A percentile compares a stretch with the other conserved stretches of the same genome.
Conservation (phyloP, 2,113 vertebrate species). For the Alouatta palliata region DNA sequence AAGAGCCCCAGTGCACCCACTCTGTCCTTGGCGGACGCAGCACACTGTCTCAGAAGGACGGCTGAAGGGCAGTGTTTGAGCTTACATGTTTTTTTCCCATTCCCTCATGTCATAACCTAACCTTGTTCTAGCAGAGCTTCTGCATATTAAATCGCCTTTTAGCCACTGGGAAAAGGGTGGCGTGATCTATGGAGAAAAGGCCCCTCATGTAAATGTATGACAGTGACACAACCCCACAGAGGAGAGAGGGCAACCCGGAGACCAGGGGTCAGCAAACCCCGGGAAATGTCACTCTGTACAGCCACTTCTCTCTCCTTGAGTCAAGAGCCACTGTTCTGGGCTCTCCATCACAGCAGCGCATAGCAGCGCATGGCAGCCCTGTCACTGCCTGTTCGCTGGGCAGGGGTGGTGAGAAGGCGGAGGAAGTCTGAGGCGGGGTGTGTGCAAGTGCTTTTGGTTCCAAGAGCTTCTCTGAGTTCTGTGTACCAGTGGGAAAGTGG, state of each 20-base stretch:
- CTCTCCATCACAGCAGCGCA: background rate
- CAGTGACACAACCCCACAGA: background rate
- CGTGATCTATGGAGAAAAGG: constrained; percentile 30
- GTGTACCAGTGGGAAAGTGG: background rate
- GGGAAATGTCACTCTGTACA: constrained; percentile 43
- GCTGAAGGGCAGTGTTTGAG: constrained; percentile 62
- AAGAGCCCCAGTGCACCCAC: background rate
- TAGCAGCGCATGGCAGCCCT: background rate
- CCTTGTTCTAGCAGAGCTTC: background rate
- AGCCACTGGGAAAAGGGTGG: constrained; percentile 40
- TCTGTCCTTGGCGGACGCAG: constrained; percentile 38
- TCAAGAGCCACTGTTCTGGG: background rate
- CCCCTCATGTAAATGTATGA: constrained; percentile 70
- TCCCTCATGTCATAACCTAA: constrained; percentile 69
- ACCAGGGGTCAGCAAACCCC: constrained; percentile 51
- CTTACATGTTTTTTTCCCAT: constrained; percentile 21
- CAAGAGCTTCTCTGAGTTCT: background rate
- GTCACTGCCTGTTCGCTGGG: background rate
- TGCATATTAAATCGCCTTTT: constrained; percentile 74
- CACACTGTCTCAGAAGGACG: rapidly evolving
- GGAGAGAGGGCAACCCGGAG: constrained; percentile 44
- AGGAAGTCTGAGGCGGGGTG: background rate
- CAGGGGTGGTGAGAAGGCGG: background rate
- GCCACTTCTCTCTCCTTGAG: constrained; percentile 51
- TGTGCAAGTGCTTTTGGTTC: background rate